Evolutionary conservation across 1,140 invertebrate species (phyloP), one percentile per base, ranked within the genome.

Genomic region (Lethrus apterus): DNA sequence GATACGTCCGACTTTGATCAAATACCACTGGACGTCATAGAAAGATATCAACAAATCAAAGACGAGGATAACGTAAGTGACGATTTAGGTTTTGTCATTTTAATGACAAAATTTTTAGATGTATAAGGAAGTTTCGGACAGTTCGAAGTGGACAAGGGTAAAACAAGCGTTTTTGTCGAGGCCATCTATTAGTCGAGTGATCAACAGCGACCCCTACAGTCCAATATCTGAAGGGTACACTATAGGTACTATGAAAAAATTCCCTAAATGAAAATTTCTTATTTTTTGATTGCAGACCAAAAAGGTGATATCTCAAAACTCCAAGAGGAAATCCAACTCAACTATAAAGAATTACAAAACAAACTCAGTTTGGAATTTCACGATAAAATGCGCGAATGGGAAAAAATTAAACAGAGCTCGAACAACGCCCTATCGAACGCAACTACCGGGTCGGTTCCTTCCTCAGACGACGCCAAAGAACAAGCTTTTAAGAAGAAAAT

Each of bases 351-450:
- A 48, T 63, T 86, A 10, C 76, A 83, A 57, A 71, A 77, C 44
- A 80, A 81, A 60, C 65, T 87, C 10, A 80, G 79, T 47, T 69
- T 76, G 23, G 84, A 87, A 56, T 87, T 87, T 61, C 76, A 78
- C 32, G 69, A 74, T 26, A 86, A 86, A 62, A 67, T 86, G 10
- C 62, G 73, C 47, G 84, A 86, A 65, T 86, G 83, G 81, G 82
- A 86, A 51, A 67, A 69, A 33, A 60, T 76, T 4, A 77, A 75
- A 46, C 54, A 64, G 19, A n/a, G 17, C 3, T 31, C 10, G 14
- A 31, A 31, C 7, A 36, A 3, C 9, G 4, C 29, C 18, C 54
- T 54, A 17, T 56, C 56, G 4, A 41, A 54, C 7, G 43, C 30
- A 2, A 49, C 45, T 18, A 52, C 20, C 18, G 31, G 33, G n/a